Base-by-base conservation (phyloP, 2,797 vertebrate genomes). In the Siniperca scherzeri region DNA sequence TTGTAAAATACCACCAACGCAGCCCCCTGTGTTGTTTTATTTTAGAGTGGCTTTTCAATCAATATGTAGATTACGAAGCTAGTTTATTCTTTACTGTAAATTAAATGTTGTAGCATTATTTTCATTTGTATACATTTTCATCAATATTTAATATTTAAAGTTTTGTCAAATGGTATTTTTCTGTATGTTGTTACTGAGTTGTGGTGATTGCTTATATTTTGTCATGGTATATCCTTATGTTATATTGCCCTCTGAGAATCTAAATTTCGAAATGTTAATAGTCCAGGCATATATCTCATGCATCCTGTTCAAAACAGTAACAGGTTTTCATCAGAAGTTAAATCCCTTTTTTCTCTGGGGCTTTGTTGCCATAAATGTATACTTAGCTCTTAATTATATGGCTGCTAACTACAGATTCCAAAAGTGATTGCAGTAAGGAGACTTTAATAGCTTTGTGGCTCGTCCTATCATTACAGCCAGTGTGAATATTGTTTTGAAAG, bases 301-400 rank as follows among this genome's bases (percentile, higher is more conserved):
- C 13, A 53, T 40, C 80, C 40, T n/a, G 19, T 46, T 62, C 22
- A 68, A 56, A 84, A 70, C 62, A 80, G 25, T 13, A 60, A 46
- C 66, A 59, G 12, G 38, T 79, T 90, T 92, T 87, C 48, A 83
- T 88, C 78, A 76, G 33, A 83, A 74, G 12, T 86, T 9, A 61
- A 74, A 78, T 78, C 53, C 19, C 53, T 33, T 73, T 76, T 38
- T 83, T 66, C 73, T 46, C 53, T 36, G 19, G 64, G 46, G 38
- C 33, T 84, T 82, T 83, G 75, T 78, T 87, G 50, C 56, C 55
- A 69, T 91, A 78, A 83, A 89, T 88, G 74, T 74, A 86, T 71
- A 88, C 86, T 92, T 78, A 90, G 90, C 80, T 86, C 75, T 65
- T 89, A 89, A 94, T 94, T 92, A 94, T 79, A 93, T n/a, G 48